Evolutionary conservation across 2,888 invertebrate genomes (phyloP).

Genomic region (Scaptomyza flava): DNA sequence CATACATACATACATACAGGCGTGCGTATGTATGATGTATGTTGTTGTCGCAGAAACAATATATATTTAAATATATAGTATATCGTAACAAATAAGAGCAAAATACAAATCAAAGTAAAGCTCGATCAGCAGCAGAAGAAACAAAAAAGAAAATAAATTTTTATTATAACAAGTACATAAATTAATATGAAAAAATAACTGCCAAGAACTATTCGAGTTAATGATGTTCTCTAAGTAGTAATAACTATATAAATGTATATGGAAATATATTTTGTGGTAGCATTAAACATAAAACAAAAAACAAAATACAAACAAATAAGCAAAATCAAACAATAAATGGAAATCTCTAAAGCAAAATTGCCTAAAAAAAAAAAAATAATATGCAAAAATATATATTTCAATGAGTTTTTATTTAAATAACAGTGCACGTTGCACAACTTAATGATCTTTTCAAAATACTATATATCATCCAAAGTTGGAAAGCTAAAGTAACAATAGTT

Average conservation of each 20-base stretch:
- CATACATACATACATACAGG: background rate
- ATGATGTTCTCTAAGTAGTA: slow-evolving; percentile 79
- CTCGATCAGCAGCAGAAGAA: slow-evolving; percentile 23
- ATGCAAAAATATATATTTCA: background rate
- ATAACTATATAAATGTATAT: slow-evolving; percentile 44
- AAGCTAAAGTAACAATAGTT: too few species aligned
- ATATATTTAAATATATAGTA: slow-evolving; percentile 17
- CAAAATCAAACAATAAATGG: slow-evolving; percentile 32
- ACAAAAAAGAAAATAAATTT: slow-evolving; percentile 23
- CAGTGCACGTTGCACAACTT: too few species aligned
- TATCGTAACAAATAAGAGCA: slow-evolving; percentile 4
- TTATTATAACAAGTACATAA: slow-evolving; percentile 22
- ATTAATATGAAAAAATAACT: slow-evolving; percentile 78
- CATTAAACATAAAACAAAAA: slow-evolving; percentile 34
- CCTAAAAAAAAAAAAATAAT: slow-evolving; percentile 18
- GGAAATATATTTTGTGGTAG: slow-evolving; percentile 69
- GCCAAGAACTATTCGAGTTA: slow-evolving; percentile 81
- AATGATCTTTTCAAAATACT: background rate
- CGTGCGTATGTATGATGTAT: slow-evolving; percentile 34
- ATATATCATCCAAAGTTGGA: too few species aligned
- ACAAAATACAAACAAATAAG: slow-evolving; percentile 1
- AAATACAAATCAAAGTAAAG: slow-evolving; percentile 26
- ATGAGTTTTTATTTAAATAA: slow-evolving; percentile 6
- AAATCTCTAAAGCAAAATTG: slow-evolving; percentile 39
- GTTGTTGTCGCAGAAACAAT: slow-evolving; percentile 45